These are phyloP conservation scores for Pomacea canaliculata DNA, from an alignment of 2,888 invertebrate genomes.

Conservation along the genomic window DNA sequence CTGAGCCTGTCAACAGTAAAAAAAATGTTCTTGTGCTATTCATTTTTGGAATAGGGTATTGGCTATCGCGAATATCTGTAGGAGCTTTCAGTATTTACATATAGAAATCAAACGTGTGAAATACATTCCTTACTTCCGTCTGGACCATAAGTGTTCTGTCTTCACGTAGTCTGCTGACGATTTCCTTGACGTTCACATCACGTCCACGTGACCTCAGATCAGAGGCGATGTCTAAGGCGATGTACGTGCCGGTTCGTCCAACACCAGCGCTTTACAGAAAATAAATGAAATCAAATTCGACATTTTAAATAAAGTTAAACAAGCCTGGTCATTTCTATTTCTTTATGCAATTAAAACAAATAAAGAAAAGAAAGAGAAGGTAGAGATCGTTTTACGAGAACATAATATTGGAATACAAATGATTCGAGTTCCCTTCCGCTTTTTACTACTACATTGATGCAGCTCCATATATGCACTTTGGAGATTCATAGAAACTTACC, in stretches of 20 bases:
- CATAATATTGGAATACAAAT: too few relatives aligned
- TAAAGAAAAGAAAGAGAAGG: too few relatives aligned
- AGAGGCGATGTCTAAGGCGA: slow-evolving; percentile 12
- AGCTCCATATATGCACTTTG: too few relatives aligned
- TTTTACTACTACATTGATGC: too few relatives aligned
- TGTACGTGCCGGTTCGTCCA: slow-evolving; percentile 15
- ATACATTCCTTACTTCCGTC: neutral
- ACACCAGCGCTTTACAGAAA: slow-evolving; percentile 5
- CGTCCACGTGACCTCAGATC: slow-evolving; percentile 1
- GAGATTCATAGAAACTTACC: neutral
- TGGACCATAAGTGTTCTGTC: slow-evolving; percentile 14
- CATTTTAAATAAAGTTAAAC: neutral
- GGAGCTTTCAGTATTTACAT: neutral
- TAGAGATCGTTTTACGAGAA: too few relatives aligned
- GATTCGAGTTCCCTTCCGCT: too few relatives aligned
- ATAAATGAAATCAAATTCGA: neutral
- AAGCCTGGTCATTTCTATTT: too few relatives aligned
- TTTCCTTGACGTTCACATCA: slow-evolving; percentile 3
- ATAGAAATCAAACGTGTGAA: neutral
- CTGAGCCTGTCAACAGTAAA: too few relatives aligned
- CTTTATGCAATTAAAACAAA: too few relatives aligned
- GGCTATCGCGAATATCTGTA: too few relatives aligned
- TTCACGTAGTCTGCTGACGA: slow-evolving; percentile 3
- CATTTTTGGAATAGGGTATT: too few relatives aligned
- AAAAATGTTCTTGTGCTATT: too few relatives aligned